Evolutionary conservation across 2,888 invertebrate genomes (phyloP), one percentile per base, ranked within the genome.

Genomic region (Ligdia adustata): DNA sequence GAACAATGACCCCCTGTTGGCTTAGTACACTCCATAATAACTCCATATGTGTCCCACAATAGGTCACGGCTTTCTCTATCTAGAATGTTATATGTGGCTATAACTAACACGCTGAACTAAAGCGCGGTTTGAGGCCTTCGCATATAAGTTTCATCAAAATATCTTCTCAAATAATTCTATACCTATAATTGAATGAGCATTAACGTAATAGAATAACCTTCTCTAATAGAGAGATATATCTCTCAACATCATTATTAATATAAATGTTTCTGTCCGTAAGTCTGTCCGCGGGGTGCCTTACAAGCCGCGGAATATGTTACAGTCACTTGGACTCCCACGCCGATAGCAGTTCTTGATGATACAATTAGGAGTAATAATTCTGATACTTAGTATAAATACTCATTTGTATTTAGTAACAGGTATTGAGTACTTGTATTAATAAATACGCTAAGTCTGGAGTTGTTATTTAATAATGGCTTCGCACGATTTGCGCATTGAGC

Each of bases 251-350:
- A 46, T 72, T 82, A 83, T 82, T 85, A 82, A 85, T 85, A 87
- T 86, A 84, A 79, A 82, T 75, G 79, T 85, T 79, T 81, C 79
- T 79, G 73, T 69, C 66, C 46, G 60, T 60, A 60, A 69, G 72
- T 60, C 62, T 66, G 54, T 35, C 82, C 29, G 69, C 81, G 77
- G 85, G 87, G 62, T 34, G 56, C 48, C 62, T 69, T 53, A 62
- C 14, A 53, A 33, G 18, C 32, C 48, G 26, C 16, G 26, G 37
- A n/a, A 11, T 9, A 16, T 27, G 14, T 16, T 2, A 14, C 12
- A 37, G 15, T 16, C 7, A 7, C 3, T 7, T 9, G 75, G 68
- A 73, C 82, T 75, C 81, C 82, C 83, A 81, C 83, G 76, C 78
- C 38, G 71, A 43, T 57, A 59, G 68, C 3, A 16, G 16, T 16